These are phyloP conservation scores for Clarias fuscus DNA, from an alignment of 2,797 vertebrate genomes.

Conservation along the genomic window DNA sequence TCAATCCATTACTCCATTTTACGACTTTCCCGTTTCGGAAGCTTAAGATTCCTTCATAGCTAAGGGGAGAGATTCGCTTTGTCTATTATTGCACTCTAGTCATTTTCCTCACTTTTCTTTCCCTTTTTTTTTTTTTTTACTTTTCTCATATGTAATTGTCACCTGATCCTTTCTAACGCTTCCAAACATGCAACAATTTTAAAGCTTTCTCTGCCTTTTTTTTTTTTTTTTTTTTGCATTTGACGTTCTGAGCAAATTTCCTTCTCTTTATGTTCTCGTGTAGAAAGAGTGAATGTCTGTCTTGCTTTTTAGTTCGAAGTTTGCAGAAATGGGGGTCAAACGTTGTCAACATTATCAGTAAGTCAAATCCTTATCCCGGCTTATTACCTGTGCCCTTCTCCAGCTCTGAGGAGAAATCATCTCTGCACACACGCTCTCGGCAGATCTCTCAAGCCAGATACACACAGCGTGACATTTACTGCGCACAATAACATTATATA, in stretches of 20 bases:
- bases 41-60: conserved; percentile 14
- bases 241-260: not conserved
- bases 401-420: conserved; percentile 56
- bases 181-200: conserved; percentile 1
- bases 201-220: conserved; percentile 20
- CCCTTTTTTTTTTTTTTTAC: too few relatives aligned
- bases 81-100: conserved; percentile 19
- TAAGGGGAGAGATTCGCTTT: not conserved
- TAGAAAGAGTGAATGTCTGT: not conserved
- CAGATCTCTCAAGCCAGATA: conserved; percentile 58
- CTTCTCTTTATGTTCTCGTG: conserved; percentile 31
- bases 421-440: conserved; percentile 51
- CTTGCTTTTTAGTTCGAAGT: conserved; percentile 12
- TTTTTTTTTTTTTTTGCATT: too few relatives aligned
- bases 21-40: not conserved
- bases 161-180: conserved; percentile 18
- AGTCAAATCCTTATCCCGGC: conserved; percentile 58
- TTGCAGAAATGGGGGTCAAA: conserved; percentile 23
- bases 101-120: conserved; percentile 1
- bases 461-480: conserved; percentile 68
- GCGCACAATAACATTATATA: conserved; percentile 42
- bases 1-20: not conserved
- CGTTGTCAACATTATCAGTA: conserved; percentile 56
- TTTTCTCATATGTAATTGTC: conserved; percentile 24
- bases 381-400: conserved; percentile 51